phyloP scores from a whole-genome alignment of 2,113 vertebrate genomes.

The Oreochromis niloticus region DNA sequence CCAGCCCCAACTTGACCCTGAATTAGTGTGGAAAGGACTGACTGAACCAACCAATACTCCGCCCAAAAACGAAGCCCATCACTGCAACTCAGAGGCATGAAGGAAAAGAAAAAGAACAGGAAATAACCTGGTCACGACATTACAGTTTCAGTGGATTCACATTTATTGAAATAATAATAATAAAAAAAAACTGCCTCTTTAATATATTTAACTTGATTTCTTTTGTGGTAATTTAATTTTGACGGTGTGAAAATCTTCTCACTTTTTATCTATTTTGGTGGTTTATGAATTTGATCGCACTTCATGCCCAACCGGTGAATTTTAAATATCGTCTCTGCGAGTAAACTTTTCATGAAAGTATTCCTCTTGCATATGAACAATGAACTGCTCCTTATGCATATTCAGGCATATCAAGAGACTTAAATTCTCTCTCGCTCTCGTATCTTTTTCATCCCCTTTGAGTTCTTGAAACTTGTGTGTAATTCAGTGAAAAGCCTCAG shows the following conservation, averaged over 20 bases:
- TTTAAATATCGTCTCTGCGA: neutral
- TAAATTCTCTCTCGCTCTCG: neutral
- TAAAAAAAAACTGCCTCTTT: neutral
- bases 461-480: neutral
- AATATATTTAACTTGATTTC: neutral
- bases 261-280: neutral
- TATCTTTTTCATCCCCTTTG: neutral
- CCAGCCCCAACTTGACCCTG: neutral
- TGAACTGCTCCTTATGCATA: neutral
- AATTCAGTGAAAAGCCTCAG: slow-evolving; percentile 1
- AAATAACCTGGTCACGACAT: accelerated
- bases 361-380: neutral
- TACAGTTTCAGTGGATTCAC: neutral
- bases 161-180: neutral
- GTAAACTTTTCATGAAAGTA: neutral
- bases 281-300: neutral
- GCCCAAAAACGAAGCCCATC: accelerated
- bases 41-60: neutral
- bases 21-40: neutral
- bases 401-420: neutral
- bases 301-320: neutral
- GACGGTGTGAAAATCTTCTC: neutral
- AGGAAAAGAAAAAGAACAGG: neutral
- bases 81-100: neutral
- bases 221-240: neutral